Evolutionary conservation across 1,140 invertebrate genomes (phyloP), one percentile per base, ranked within the genome.

Genomic region (Drosophila ironensis): DNA sequence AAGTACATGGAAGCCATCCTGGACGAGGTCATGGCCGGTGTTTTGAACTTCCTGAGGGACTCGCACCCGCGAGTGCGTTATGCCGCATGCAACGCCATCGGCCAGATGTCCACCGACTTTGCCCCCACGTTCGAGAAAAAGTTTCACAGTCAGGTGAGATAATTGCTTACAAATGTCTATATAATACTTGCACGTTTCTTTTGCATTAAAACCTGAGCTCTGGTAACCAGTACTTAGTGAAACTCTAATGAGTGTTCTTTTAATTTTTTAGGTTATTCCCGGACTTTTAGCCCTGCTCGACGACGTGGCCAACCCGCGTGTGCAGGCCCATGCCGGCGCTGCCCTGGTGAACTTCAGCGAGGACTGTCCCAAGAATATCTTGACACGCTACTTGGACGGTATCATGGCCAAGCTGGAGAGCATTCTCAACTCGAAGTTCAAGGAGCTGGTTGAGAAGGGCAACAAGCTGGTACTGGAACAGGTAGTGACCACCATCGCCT

Each of bases 291-390:
- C 94, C 90, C 93, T 99, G n/a, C 92, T 99, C 63, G 97, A 98
- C 81, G 97, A 99, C 89, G 94, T 96, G 81, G 93, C 91, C 0
- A 97, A 98, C 91, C 98, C 98, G 2, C 92, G 98, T 64, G 98
- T 99, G 52, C 98, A 99, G 92, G 95, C 95, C 35, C 96, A 97
- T 88, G 95, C 95, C 42, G 95, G 95, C 71, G 98, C 98, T 35
- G 99, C 99, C 41, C 91, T 99, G 24, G 98, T 99, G 0, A 99
- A 99, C 91, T 99, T 99, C 91, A 98, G 97, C 88, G 98, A 99
- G 92, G 98, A 99, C 89, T 99, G 98, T 91, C 97, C 98, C 0
- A 99, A 99, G 90, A 93, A 94, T 75, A 98, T 99, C 64, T 91
- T 99, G 17, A 95, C 94, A 16, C 94, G 94, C 52, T 99, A 99